These are phyloP conservation scores for Mormyrus lacerda DNA, from an alignment of 2,113 vertebrate species.

Conservation along the genomic window DNA sequence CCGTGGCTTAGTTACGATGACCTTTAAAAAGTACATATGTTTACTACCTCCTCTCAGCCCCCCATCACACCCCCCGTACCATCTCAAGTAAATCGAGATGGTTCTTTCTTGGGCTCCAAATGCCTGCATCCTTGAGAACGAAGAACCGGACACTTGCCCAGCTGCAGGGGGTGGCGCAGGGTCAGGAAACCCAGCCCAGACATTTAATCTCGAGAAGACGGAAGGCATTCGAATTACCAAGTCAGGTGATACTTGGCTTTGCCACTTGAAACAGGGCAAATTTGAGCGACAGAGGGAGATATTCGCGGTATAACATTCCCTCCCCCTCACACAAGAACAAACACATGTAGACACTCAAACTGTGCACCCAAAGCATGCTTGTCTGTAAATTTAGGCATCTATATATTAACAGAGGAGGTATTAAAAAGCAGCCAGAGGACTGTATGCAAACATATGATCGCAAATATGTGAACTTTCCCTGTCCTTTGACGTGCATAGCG, in stretches of 20 bases:
- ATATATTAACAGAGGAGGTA: not conserved
- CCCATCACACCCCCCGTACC: not conserved
- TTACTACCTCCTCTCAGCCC: not conserved
- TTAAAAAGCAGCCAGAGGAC: not conserved
- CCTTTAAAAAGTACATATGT: constrained; percentile 12
- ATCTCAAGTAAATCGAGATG: not conserved
- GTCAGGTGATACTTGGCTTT: not conserved
- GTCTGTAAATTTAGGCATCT: not conserved
- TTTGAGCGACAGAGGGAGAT: not conserved
- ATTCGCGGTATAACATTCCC: not conserved
- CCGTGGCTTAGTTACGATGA: not conserved
- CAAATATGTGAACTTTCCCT: not conserved
- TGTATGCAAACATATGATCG: not conserved
- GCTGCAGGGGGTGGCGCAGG: not conserved
- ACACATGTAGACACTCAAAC: not conserved
- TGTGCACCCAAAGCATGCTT: not conserved
- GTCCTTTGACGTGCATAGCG: not conserved
- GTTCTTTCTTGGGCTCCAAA: not conserved
- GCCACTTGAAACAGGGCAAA: not conserved
- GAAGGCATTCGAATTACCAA: not conserved
- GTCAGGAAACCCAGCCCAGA: not conserved
- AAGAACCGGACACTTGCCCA: not conserved
- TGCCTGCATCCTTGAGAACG: not conserved
- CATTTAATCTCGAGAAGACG: not conserved
- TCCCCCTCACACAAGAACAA: not conserved